Evolutionary conservation across 2,888 invertebrate species (phyloP).

Genomic region (Limnephilus rhombicus): DNA sequence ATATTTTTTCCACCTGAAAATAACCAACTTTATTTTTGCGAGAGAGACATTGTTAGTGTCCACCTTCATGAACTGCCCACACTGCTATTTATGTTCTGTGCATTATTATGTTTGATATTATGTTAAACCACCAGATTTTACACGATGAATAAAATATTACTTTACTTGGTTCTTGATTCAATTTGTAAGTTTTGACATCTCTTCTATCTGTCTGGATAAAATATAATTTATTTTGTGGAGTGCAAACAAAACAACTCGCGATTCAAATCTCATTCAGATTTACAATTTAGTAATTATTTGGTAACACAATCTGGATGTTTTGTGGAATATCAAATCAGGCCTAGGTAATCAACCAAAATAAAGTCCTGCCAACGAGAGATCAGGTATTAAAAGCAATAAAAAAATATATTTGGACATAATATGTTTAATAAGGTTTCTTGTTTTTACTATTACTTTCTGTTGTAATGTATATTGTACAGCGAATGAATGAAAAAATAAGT

Average conservation of each 20-base stretch:
- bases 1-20: no score
- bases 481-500: no score
- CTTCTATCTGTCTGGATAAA: background rate
- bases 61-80: background rate
- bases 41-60: no score
- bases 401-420: background rate
- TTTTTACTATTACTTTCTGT: background rate
- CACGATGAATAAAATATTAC: background rate
- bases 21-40: no score
- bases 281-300: background rate
- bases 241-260: background rate
- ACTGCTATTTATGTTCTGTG: background rate
- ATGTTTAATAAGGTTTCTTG: background rate
- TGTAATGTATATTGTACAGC: no score
- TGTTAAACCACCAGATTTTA: background rate
- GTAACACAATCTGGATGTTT: background rate
- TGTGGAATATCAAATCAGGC: background rate
- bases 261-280: slow-evolving; percentile 1
- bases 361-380: background rate
- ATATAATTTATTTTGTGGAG: background rate
- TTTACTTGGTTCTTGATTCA: background rate
- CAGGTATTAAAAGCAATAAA: background rate
- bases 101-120: background rate
- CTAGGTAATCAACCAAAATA: background rate
- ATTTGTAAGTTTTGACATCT: background rate